Evolutionary conservation across 2,888 invertebrate species (phyloP), one percentile per base, ranked within the genome.

Genomic region (Chromoteleia sp.): DNA sequence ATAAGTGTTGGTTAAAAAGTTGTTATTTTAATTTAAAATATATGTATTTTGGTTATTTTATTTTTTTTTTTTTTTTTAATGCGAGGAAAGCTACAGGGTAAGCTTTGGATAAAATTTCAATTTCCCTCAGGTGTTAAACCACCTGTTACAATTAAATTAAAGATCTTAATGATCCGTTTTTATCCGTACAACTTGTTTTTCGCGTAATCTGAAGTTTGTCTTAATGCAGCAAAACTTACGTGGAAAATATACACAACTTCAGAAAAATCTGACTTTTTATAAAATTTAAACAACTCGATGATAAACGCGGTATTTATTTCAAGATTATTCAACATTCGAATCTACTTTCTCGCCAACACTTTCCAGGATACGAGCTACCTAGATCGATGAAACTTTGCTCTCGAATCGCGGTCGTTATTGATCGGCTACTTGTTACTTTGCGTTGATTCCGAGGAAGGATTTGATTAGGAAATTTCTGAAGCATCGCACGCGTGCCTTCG

Each of bases 391-490:
- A 45, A 74, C 29, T 56, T 63, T 48, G 17, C 36, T 54, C 21
- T n/a, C 14, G 45, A 65, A 58, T 39, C 30, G 70, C 56, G 54
- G 56, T 50, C 59, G 48, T 25, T 79, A 79, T 80, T 74, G 67
- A 74, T 80, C 58, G 45, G 59, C 63, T 70, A 75, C 70, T 80
- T 59, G 78, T 79, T 67, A 79, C 67, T 50, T 79, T 71, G 48
- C 56, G 68, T 59, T 63, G 61, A 68, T 78, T 73, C 61, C 39
- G 10, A 36, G 41, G 59, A 70, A 56, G 68, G 68, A 70, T 68
- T 74, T 71, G 75, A 75, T 81, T 75, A 70, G 63, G 63, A 58
- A 75, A 70, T 70, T 81, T 81, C 80, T 65, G 45, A 71, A 70
- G 79, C 79, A 68, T 67, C 68, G 59, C 68, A 79, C 79, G 79